Evolutionary conservation across 53 echinoderm and acorn worm species (phyloP).

Genomic region (Temnopleurus reevesii): DNA sequence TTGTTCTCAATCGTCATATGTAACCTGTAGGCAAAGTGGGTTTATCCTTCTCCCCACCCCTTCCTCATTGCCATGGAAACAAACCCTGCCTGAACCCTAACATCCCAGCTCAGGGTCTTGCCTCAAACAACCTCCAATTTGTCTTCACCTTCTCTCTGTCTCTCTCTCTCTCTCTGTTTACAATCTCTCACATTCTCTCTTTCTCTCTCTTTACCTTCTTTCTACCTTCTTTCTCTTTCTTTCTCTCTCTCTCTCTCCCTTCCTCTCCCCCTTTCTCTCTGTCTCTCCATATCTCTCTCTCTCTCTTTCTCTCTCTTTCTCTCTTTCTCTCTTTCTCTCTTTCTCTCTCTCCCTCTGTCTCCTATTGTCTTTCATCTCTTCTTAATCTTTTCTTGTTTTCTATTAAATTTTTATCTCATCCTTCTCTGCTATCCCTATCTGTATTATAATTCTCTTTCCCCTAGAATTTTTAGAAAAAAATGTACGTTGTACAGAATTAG

Average conservation of each 20-base stretch:
- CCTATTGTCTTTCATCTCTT: too few species aligned
- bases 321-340: too few species aligned
- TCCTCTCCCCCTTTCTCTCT: neutral
- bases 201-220: neutral
- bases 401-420: too few species aligned
- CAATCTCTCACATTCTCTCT: neutral
- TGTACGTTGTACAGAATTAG: too few species aligned
- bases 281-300: neutral
- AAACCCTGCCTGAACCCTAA: constrained; percentile 32
- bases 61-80: constrained; percentile 35
- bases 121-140: neutral
- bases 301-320: neutral
- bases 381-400: too few species aligned
- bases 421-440: too few species aligned
- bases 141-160: neutral
- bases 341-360: too few species aligned
- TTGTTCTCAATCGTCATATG: constrained; percentile 36
- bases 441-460: neutral
- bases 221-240: neutral
- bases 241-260: neutral
- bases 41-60: constrained; percentile 28
- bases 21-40: constrained; percentile 42
- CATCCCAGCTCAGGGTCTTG: constrained; percentile 14
- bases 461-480: too few species aligned
- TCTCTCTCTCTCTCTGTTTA: neutral